Evolutionary conservation across 2,113 vertebrate species (phyloP).

Genomic region (Gallinago media): DNA sequence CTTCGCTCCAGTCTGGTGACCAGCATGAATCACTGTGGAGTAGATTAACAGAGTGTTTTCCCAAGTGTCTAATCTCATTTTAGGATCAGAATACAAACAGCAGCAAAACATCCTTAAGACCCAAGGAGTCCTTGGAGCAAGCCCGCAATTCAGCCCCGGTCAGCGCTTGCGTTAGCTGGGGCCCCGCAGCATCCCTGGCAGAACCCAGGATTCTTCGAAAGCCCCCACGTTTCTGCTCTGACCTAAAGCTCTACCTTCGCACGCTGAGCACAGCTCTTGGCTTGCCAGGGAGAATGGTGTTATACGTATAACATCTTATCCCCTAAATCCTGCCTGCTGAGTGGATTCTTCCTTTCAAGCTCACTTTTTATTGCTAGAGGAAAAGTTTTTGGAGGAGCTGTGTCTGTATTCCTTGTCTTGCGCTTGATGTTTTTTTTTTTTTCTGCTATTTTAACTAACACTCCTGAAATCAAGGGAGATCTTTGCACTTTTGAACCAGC

Average conservation of each 20-base stretch:
- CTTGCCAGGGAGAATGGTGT: background rate
- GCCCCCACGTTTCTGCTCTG: slow-evolving; percentile 6
- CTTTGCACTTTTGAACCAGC: slow-evolving; percentile 4
- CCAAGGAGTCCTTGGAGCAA: background rate
- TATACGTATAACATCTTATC: slow-evolving; percentile 17
- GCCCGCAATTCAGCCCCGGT: background rate
- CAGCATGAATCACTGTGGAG: slow-evolving; percentile 29
- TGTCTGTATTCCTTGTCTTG: background rate
- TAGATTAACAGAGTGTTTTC: slow-evolving; percentile 53
- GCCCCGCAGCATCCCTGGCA: background rate
- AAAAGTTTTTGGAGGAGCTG: background rate
- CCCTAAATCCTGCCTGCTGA: slow-evolving; percentile 24
- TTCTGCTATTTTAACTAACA: background rate
- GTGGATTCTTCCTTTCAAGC: slow-evolving; percentile 18
- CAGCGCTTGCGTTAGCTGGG: background rate
- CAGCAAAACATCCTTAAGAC: slow-evolving; percentile 51
- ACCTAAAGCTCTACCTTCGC: slow-evolving; percentile 49
- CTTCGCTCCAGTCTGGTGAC: slow-evolving; percentile 17
- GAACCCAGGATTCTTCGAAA: slow-evolving; percentile 14
- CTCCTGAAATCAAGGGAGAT: background rate
- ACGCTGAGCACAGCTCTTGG: slow-evolving; percentile 13
- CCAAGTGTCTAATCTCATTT: slow-evolving; percentile 37
- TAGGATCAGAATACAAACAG: slow-evolving; percentile 41
- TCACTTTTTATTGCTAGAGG: background rate
- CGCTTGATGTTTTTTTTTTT: background rate